Conservation (phyloP, 2,888 invertebrate genomes). For the Epsilonema sp. region DNA sequence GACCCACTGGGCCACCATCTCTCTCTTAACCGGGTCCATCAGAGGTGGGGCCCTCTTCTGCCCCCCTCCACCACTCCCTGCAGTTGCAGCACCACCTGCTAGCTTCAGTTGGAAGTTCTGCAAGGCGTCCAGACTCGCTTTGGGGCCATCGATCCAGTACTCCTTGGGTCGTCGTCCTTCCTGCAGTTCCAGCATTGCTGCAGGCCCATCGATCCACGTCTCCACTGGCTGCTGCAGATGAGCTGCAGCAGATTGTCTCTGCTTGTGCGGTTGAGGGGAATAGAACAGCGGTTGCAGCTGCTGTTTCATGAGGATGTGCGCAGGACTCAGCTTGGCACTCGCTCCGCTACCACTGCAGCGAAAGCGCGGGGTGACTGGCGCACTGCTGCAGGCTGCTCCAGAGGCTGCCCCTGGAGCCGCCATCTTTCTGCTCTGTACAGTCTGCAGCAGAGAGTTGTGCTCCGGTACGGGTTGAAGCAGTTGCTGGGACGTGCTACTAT, state of each 20-base stretch:
- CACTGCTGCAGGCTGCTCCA: too few relatives aligned
- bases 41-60: neutral
- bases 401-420: too few relatives aligned
- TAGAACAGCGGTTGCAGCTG: neutral
- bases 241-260: neutral
- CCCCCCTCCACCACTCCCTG: neutral
- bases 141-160: conserved; percentile 3
- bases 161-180: too few relatives aligned
- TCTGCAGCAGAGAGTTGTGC: too few relatives aligned
- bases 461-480: too few relatives aligned
- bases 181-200: conserved; percentile 2
- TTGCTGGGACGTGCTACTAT: too few relatives aligned
- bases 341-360: neutral
- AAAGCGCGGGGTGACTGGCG: neutral
- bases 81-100: too few relatives aligned
- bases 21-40: conserved; percentile 60
- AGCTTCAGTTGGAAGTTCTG: too few relatives aligned
- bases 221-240: conserved; percentile 13
- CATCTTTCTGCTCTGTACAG: too few relatives aligned
- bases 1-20: conserved; percentile 79
- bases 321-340: too few relatives aligned
- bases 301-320: too few relatives aligned
- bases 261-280: neutral
- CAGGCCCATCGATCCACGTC: conserved; percentile 30
- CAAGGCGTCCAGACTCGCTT: too few relatives aligned